phyloP scores from a whole-genome alignment of 2,888 invertebrate species.

The Deilephila elpenor region DNA sequence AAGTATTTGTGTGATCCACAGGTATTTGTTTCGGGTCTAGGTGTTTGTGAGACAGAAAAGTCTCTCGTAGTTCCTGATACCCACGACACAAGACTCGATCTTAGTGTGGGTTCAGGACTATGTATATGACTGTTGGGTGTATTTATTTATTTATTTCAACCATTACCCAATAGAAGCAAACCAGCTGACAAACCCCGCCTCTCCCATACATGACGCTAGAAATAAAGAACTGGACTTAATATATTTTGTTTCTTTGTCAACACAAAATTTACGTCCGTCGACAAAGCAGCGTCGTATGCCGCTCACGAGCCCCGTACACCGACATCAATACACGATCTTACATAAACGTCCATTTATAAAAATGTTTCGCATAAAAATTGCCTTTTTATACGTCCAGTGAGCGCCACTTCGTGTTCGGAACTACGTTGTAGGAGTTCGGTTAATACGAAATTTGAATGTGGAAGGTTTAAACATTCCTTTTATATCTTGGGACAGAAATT shows the following conservation, averaged over 20 bases:
- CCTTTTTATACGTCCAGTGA: conserved; percentile 45
- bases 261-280: conserved; percentile 38
- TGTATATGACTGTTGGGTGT: no score
- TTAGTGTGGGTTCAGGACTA: no score
- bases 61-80: no score
- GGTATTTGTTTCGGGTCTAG: no score
- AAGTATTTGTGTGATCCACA: no score
- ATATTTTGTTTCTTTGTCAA: conserved; percentile 29
- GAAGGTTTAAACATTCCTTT: background rate
- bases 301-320: conserved; percentile 39
- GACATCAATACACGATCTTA: conserved; percentile 45
- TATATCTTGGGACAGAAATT: no score
- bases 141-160: no score
- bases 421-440: background rate
- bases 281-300: conserved; percentile 34
- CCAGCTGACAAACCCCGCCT: conserved; percentile 3
- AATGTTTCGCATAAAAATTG: conserved; percentile 49
- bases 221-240: conserved; percentile 23
- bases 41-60: no score
- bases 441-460: conserved; percentile 7
- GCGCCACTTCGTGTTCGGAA: conserved; percentile 6
- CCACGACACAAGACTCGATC: no score
- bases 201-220: background rate
- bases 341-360: conserved; percentile 49
- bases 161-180: background rate